These are phyloP conservation scores for Drosophila neocordata DNA, from an alignment of 1,140 invertebrate species.

Conservation along the genomic window DNA sequence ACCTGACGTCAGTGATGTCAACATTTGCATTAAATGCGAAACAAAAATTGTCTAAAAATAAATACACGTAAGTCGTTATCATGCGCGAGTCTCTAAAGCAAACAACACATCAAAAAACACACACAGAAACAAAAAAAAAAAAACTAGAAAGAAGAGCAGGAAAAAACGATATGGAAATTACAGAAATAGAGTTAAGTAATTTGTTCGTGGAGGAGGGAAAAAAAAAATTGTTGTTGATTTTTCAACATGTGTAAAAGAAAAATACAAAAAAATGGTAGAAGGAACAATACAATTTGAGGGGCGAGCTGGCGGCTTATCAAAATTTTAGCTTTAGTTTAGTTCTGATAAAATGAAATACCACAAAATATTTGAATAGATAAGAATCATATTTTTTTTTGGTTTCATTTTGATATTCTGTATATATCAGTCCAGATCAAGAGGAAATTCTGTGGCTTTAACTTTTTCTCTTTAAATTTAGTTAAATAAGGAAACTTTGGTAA, in stretches of 20 bases:
- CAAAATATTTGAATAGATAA: conserved; percentile 7
- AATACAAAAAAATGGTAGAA: neutral
- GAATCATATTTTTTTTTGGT: neutral
- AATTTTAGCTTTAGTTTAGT: neutral
- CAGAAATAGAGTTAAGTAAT: conserved; percentile 25
- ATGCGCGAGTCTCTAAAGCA: conserved; percentile 12
- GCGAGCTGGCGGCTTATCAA: neutral
- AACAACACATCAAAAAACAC: neutral
- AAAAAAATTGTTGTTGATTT: no score
- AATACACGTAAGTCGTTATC: conserved; percentile 45
- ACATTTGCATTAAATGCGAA: conserved; percentile 40
- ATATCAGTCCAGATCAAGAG: no score
- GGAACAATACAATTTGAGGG: neutral
- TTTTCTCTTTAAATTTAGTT: no score
- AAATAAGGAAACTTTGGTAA: no score
- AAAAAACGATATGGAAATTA: conserved; percentile 56
- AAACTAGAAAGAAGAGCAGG: conserved; percentile 4
- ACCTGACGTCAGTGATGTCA: conserved; percentile 39
- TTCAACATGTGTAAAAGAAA: neutral
- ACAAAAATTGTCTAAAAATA: conserved; percentile 42
- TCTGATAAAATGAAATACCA: neutral
- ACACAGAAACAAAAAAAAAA: neutral
- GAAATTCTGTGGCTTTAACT: no score
- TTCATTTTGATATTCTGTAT: neutral
- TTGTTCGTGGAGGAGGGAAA: no score